These are phyloP conservation scores for Epizoanthus scotinus DNA, from an alignment of 92 coral and sea anemone genomes.

Conservation along the genomic window DNA sequence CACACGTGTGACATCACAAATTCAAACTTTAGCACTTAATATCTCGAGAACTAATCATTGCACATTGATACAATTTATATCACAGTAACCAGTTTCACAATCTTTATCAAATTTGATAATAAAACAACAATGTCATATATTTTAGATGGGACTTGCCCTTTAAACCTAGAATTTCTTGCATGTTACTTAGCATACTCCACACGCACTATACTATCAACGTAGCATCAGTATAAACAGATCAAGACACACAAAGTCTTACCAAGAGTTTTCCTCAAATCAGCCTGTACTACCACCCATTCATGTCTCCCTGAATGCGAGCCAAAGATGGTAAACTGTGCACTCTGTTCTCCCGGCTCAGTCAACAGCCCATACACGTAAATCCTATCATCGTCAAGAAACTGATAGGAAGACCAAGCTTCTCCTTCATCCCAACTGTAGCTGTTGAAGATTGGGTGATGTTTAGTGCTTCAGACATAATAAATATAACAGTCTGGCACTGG, in stretches of 20 bases:
- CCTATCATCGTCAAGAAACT: conserved; percentile 64
- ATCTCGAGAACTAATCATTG: too few species aligned
- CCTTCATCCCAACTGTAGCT: conserved; percentile 99
- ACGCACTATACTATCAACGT: too few species aligned
- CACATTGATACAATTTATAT: too few species aligned
- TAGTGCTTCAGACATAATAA: background rate
- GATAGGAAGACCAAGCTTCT: conserved; percentile 74
- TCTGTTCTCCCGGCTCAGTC: conserved; percentile 91
- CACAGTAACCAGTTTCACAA: too few species aligned
- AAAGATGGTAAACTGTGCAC: conserved; percentile 84
- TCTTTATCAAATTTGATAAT: too few species aligned
- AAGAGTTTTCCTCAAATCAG: conserved; percentile 66
- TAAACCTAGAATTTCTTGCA: too few species aligned
- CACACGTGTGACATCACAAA: too few species aligned
- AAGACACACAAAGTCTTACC: conserved; percentile 47
- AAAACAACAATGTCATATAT: too few species aligned
- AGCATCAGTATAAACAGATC: too few species aligned
- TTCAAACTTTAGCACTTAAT: too few species aligned
- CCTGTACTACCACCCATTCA: conserved; percentile 88
- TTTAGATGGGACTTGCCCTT: too few species aligned
- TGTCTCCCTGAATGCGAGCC: conserved; percentile 81
- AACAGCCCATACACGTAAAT: conserved; percentile 89
- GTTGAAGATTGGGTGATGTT: background rate
- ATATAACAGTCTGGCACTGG: background rate
- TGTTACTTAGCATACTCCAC: too few species aligned